A percentile compares a stretch with the other conserved stretches of the same genome.
Conservation (phyloP, 1,140 invertebrate genomes). For the Olivierus martensii region DNA sequence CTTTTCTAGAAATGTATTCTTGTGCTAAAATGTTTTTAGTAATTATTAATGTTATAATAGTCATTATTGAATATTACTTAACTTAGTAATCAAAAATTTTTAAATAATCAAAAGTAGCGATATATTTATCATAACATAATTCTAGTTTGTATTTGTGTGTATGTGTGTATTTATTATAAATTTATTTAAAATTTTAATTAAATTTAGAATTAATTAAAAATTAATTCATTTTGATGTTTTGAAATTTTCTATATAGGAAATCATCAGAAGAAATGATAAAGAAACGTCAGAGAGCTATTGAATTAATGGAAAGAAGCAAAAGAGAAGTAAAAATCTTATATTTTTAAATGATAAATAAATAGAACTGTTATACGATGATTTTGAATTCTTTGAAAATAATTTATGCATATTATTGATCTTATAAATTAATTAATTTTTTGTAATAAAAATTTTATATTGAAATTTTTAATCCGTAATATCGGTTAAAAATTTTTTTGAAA, state of each 20-base stretch:
- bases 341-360: not conserved
- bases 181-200: not conserved
- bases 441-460: not conserved
- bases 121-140: too few species aligned
- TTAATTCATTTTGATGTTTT: too few species aligned
- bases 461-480: not conserved
- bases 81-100: too few species aligned
- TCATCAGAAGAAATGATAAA: slow-evolving; percentile 42
- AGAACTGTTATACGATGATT: not conserved
- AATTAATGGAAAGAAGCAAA: slow-evolving; percentile 38
- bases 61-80: too few species aligned
- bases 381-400: not conserved
- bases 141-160: too few species aligned
- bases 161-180: too few species aligned
- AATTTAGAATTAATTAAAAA: not conserved
- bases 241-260: slow-evolving; percentile 7
- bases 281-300: slow-evolving; percentile 45
- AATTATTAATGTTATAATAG: too few species aligned
- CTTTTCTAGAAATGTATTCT: too few species aligned
- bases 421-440: not conserved
- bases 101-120: too few species aligned
- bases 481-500: not conserved
- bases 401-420: not conserved
- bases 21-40: too few species aligned
- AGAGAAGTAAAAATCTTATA: slow-evolving; percentile 14